Percentiles rank a stretch among this genome's conserved stretches.
Evolutionary conservation across 2,797 vertebrate genomes (phyloP).

Genomic region (Microtus californicus): DNA sequence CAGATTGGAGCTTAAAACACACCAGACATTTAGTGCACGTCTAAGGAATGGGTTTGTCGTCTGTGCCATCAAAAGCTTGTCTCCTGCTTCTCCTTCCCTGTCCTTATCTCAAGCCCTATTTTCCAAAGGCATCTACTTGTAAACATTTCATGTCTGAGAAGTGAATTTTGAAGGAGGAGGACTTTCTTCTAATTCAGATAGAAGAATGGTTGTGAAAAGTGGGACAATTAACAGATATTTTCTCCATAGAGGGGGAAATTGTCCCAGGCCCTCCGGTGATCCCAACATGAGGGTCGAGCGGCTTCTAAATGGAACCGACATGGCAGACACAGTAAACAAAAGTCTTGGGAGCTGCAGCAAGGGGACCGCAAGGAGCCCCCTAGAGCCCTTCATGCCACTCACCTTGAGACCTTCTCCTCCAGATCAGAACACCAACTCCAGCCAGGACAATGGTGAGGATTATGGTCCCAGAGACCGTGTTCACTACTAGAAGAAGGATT

Average conservation of each 20-base stretch:
- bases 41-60: neutral
- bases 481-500: neutral
- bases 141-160: neutral
- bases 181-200: neutral
- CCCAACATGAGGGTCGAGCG: neutral
- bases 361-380: neutral
- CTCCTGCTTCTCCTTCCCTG: constrained; percentile 17
- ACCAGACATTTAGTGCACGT: neutral
- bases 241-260: neutral
- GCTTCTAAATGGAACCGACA: neutral
- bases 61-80: neutral
- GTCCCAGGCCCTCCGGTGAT: neutral
- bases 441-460: neutral
- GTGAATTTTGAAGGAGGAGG: constrained; percentile 40
- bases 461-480: neutral
- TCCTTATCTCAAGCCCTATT: neutral
- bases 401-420: constrained; percentile 14
- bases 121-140: constrained; percentile 23
- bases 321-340: neutral
- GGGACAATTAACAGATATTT: neutral
- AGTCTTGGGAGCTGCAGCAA: neutral
- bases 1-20: neutral
- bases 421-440: constrained; percentile 1
- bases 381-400: neutral
- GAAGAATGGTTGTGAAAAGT: constrained; percentile 32